Base-by-base conservation (phyloP, 1,140 invertebrate genomes). In the Mya arenaria region DNA sequence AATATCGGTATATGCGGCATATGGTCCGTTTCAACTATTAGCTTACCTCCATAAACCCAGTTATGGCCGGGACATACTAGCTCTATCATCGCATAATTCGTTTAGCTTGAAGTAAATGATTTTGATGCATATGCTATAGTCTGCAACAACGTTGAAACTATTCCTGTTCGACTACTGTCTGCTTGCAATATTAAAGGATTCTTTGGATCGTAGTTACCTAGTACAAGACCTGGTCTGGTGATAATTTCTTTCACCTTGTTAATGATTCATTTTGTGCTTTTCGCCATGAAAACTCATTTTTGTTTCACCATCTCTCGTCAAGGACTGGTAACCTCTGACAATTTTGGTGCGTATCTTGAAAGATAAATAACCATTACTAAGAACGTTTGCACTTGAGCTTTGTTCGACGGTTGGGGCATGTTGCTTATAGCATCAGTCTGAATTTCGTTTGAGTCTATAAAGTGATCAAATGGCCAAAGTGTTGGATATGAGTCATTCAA, bases 181-280 rank as follows among this genome's bases (percentile, higher is more conserved):
- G 28, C 23, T 8, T 71, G 48, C 3, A 71, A 23, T 17, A 37
- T 41, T 5, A 71, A 10, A 3, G 39, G 28, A 17, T 71, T 71
- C 41, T 52, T 55, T 0, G 41, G 41, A 32, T 52, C 48, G 55
- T 71, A 71, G 41, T 71, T 52, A 6, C 4, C 28, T 52, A 71
- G 25, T 13, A 71, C 28, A 15, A 28, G 68, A 32, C 28, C n/a
- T 41, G 37, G 66, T 0, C 23, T 5, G 10, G 41, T 52, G 10
- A 71, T 71, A 34, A 52, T 71, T 52, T 32, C 41, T 15, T 71
- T 55, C 15, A 52, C 41, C 15, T 71, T 52, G 30, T 39, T 28
- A 41, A 66, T 66, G 63, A 34, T 39, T 66, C 36, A 39, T 15
- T 17, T n/a, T 66, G 32, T 8, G 17, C 4, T 60, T 60, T 4